These are phyloP conservation scores for Natrix natrix DNA, from an alignment of 2,797 vertebrate species.

Conservation along the genomic window DNA sequence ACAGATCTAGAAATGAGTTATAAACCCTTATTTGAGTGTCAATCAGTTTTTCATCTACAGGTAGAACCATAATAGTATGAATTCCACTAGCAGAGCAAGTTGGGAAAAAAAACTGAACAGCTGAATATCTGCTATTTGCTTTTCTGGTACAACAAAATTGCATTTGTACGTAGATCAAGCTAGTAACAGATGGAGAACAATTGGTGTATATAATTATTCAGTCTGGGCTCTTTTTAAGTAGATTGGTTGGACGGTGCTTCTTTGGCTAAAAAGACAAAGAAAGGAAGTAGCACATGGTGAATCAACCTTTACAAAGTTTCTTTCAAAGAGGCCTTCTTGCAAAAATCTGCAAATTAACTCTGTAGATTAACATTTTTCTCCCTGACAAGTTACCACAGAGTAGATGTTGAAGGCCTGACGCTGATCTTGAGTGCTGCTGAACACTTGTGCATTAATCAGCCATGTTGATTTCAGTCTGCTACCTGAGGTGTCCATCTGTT, in stretches of 20 bases:
- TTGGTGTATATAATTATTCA: slow-evolving; percentile 64
- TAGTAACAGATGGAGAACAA: slow-evolving; percentile 61
- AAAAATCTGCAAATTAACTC: slow-evolving; percentile 44
- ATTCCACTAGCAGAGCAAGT: slow-evolving; percentile 23
- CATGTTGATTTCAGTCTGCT: slow-evolving; percentile 60
- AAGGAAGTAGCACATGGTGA: slow-evolving; percentile 34
- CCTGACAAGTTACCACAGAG: slow-evolving; percentile 37
- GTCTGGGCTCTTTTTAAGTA: slow-evolving; percentile 54
- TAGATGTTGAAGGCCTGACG: slow-evolving; percentile 51
- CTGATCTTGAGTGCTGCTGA: slow-evolving; percentile 52
- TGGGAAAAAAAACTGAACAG: slow-evolving; percentile 59
- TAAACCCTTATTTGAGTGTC: not conserved
- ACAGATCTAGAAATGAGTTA: not conserved
- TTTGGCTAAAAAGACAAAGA: slow-evolving; percentile 56
- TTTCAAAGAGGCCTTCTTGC: slow-evolving; percentile 44
- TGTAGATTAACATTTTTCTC: slow-evolving; percentile 22
- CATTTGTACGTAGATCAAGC: slow-evolving; percentile 61
- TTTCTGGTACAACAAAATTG: slow-evolving; percentile 59
- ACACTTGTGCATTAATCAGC: slow-evolving; percentile 58
- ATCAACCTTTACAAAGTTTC: slow-evolving; percentile 39
- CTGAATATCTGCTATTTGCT: slow-evolving; percentile 58
- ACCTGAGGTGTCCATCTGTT: slow-evolving; percentile 65
- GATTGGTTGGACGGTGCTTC: slow-evolving; percentile 44
- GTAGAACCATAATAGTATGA: not conserved
- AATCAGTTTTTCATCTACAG: not conserved